These are phyloP conservation scores for Pomacea maculata DNA, from an alignment of 1,140 invertebrate genomes.

Conservation along the genomic window DNA sequence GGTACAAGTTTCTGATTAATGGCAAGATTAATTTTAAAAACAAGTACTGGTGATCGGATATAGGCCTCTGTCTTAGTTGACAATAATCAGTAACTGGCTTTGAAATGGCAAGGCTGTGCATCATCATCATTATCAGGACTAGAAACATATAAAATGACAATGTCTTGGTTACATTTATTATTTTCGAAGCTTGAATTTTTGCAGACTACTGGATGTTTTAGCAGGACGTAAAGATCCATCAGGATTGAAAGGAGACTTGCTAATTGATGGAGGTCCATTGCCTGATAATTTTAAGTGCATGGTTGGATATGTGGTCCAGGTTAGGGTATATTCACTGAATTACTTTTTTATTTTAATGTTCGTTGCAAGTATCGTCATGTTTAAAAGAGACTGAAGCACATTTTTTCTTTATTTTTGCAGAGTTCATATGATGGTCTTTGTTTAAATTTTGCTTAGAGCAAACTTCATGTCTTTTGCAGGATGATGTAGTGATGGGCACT, in stretches of 20 bases:
- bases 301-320: conserved; percentile 66
- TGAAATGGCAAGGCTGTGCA: no score
- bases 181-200: conserved; percentile 16
- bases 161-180: neutral
- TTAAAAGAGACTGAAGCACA: neutral
- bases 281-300: conserved; percentile 65
- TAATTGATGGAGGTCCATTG: conserved; percentile 61
- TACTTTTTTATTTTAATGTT: neutral
- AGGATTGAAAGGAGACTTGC: conserved; percentile 53
- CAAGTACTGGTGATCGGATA: no score
- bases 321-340: conserved; percentile 19
- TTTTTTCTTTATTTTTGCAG: neutral
- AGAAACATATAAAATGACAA: neutral
- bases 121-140: no score
- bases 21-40: no score
- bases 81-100: no score
- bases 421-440: neutral
- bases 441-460: no score
- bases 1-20: no score
- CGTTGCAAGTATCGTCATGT: neutral
- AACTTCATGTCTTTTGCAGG: conserved; percentile 32
- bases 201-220: conserved; percentile 63
- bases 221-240: conserved; percentile 61
- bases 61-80: no score
- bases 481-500: conserved; percentile 64